These are phyloP conservation scores for Drosophila baimaii DNA, from an alignment of 1,140 invertebrate genomes.

Conservation along the genomic window DNA sequence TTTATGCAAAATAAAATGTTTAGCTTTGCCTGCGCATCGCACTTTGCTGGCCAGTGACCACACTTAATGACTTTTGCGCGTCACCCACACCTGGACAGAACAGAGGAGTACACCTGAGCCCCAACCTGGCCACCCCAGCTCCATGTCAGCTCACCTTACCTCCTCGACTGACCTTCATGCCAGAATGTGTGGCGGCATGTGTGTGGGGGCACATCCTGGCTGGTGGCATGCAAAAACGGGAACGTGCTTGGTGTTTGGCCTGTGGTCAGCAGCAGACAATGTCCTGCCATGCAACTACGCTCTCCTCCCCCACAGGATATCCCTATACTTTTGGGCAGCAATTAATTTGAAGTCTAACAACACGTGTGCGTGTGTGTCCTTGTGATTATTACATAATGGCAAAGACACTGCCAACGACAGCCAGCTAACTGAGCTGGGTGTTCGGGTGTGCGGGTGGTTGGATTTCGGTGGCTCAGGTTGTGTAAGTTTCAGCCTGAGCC, in stretches of 20 bases:
- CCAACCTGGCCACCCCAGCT: constrained; percentile 21
- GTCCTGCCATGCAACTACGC: constrained; percentile 14
- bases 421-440: constrained; percentile 10
- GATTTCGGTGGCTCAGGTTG: constrained; percentile 51
- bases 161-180: constrained; percentile 47
- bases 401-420: constrained; percentile 41
- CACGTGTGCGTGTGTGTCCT: constrained; percentile 27
- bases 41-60: constrained; percentile 69
- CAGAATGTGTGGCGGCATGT: constrained; percentile 20
- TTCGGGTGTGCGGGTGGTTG: neutral
- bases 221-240: constrained; percentile 35
- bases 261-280: constrained; percentile 67
- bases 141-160: constrained; percentile 16
- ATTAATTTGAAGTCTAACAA: constrained; percentile 77
- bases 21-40: constrained; percentile 61
- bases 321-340: constrained; percentile 70
- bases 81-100: constrained; percentile 35
- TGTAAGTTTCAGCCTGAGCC: constrained; percentile 45
- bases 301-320: constrained; percentile 9
- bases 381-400: constrained; percentile 69
- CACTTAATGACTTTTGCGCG: constrained; percentile 78
- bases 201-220: constrained; percentile 30
- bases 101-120: constrained; percentile 21
- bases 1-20: constrained; percentile 26
- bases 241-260: constrained; percentile 72